A percentile compares a stretch with the other conserved stretches of the same genome.
Evolutionary conservation across 2,113 vertebrate species (phyloP).

Genomic region (Takifugu bimaculatus): DNA sequence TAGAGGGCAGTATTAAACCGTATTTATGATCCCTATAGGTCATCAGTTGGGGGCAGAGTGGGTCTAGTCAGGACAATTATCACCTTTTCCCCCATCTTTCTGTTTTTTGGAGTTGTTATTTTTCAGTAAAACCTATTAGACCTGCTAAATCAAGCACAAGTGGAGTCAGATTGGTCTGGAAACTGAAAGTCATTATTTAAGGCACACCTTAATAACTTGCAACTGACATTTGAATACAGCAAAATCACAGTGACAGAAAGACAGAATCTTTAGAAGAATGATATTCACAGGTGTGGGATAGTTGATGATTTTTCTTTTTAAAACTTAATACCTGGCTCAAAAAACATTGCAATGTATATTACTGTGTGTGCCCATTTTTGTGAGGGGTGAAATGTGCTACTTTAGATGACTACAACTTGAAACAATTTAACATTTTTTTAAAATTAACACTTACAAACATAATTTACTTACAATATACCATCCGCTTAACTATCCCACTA

Average conservation of each 20-base stretch:
- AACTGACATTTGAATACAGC: conserved; percentile 57
- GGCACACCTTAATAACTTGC: conserved; percentile 69
- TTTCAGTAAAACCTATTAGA: neutral
- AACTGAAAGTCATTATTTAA: conserved; percentile 65
- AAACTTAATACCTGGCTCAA: conserved; percentile 9
- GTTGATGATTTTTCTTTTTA: neutral
- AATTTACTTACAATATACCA: conserved; percentile 14
- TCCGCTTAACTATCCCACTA: conserved; percentile 10
- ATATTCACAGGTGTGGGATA: conserved; percentile 28
- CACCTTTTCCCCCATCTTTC: too few relatives aligned
- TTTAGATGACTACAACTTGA: neutral
- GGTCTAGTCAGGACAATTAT: neutral
- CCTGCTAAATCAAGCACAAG: conserved; percentile 39
- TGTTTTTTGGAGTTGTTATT: neutral
- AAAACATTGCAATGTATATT: conserved; percentile 9
- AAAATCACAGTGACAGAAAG: conserved; percentile 58
- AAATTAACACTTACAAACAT: conserved; percentile 12
- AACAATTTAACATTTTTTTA: neutral
- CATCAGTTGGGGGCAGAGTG: too few relatives aligned
- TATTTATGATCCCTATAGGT: neutral
- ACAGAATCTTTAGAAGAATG: conserved; percentile 31
- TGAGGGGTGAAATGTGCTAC: neutral
- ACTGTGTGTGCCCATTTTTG: neutral
- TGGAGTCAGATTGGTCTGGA: conserved; percentile 36
- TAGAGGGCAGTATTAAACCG: conserved; percentile 39